phyloP scores from a whole-genome alignment of 1,140 invertebrate genomes.

The Sesamia nonagrioides region DNA sequence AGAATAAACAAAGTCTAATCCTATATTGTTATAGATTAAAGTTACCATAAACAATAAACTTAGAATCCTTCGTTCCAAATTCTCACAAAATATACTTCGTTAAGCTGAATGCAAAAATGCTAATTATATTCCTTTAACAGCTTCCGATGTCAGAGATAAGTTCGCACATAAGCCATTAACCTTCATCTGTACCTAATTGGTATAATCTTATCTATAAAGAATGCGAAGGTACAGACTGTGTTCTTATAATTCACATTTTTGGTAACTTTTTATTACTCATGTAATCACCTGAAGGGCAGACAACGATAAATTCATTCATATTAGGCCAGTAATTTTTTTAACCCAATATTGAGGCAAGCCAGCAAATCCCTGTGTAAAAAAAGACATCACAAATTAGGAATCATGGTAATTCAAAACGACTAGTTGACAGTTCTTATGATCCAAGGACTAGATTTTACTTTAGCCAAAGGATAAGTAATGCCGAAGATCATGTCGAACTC shows the following conservation, averaged over 20 bases:
- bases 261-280: too few species aligned
- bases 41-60: neutral
- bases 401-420: too few species aligned
- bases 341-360: too few species aligned
- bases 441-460: too few species aligned
- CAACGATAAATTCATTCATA: too few species aligned
- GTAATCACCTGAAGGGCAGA: too few species aligned
- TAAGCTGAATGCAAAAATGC: neutral
- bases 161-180: neutral
- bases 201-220: neutral
- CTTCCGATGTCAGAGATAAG: neutral
- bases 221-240: neutral
- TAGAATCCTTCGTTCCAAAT: slow-evolving; percentile 3
- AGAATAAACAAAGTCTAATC: neutral
- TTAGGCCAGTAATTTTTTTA: too few species aligned
- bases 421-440: too few species aligned
- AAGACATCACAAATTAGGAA: too few species aligned
- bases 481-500: too few species aligned
- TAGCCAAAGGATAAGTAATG: too few species aligned
- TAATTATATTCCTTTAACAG: neutral
- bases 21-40: neutral
- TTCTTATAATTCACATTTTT: neutral
- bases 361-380: too few species aligned
- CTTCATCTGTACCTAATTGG: slow-evolving; percentile 2
- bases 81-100: slow-evolving; percentile 9